These are phyloP conservation scores for Sclerodermus sp. DNA, from an alignment of 2,888 invertebrate species.

Conservation along the genomic window DNA sequence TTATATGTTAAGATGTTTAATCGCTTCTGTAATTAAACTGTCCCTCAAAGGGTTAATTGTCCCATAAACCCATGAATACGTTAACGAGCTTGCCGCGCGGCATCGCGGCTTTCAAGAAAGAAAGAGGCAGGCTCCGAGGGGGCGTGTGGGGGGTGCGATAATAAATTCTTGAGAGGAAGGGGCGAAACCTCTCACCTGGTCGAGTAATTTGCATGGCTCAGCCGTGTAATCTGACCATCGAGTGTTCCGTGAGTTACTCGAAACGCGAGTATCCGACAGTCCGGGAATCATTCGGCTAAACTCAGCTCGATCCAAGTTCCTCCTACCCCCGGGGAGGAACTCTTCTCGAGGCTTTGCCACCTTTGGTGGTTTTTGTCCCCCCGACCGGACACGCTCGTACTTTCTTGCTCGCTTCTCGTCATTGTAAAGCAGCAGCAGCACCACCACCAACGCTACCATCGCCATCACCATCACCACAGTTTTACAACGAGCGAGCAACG, in stretches of 20 bases:
- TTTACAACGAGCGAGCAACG: too few relatives aligned
- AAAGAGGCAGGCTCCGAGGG: conserved; percentile 11
- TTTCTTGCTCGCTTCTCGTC: too few relatives aligned
- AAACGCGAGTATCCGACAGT: neutral
- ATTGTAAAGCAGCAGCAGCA: too few relatives aligned
- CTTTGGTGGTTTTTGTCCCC: too few relatives aligned
- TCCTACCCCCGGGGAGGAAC: neutral
- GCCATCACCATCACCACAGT: too few relatives aligned
- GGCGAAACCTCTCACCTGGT: neutral
- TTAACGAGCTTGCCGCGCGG: conserved; percentile 46
- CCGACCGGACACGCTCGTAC: too few relatives aligned
- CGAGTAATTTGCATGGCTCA: neutral
- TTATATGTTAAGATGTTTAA: conserved; percentile 58
- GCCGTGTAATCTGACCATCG: neutral
- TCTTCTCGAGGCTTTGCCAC: neutral
- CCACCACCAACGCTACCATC: too few relatives aligned
- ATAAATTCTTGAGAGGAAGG: neutral
- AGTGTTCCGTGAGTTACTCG: neutral
- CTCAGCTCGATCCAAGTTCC: too few relatives aligned
- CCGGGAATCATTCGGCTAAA: too few relatives aligned
- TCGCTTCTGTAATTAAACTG: conserved; percentile 58
- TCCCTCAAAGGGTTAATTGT: conserved; percentile 59
- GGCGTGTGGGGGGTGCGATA: neutral
- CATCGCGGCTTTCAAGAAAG: conserved; percentile 29
- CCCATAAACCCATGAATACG: conserved; percentile 57